These are phyloP conservation scores for Machimus atricapillus DNA, from an alignment of 2,888 invertebrate genomes.

Conservation along the genomic window DNA sequence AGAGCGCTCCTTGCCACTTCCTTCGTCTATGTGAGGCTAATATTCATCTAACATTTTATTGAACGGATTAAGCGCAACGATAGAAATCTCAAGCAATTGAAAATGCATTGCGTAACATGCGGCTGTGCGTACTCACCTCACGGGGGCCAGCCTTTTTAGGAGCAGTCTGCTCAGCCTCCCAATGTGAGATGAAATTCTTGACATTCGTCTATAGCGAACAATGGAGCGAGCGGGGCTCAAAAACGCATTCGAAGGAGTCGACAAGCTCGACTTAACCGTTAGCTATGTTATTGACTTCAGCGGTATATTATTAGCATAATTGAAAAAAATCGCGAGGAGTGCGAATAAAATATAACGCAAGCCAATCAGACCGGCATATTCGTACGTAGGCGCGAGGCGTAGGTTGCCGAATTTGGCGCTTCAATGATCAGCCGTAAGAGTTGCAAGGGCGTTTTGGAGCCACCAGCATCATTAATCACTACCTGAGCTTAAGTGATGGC, in stretches of 20 bases:
- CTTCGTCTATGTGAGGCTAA: not conserved
- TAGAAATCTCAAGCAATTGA: not conserved
- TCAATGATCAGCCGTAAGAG: slow-evolving; percentile 6
- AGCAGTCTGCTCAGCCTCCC: not conserved
- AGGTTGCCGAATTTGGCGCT: slow-evolving; percentile 13
- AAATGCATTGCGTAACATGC: not conserved
- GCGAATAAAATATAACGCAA: not conserved
- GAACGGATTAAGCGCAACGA: not conserved
- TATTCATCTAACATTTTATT: not conserved
- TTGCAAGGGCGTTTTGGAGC: slow-evolving; percentile 5
- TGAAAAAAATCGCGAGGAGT: not conserved
- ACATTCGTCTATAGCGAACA: not conserved
- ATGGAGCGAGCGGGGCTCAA: not conserved
- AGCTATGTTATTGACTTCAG: not conserved
- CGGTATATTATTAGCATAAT: not conserved
- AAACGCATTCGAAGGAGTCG: not conserved
- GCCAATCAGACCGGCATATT: not conserved
- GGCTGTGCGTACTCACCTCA: not conserved
- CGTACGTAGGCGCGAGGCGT: not conserved
- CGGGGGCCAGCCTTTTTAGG: not conserved
- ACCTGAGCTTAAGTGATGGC: not conserved
- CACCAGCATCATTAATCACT: slow-evolving; percentile 10
- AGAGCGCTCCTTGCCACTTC: not conserved
- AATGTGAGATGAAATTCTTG: not conserved
- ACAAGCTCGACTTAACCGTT: not conserved